phyloP scores from a whole-genome alignment of 2,113 vertebrate species.

The Capreolus pygargus region DNA sequence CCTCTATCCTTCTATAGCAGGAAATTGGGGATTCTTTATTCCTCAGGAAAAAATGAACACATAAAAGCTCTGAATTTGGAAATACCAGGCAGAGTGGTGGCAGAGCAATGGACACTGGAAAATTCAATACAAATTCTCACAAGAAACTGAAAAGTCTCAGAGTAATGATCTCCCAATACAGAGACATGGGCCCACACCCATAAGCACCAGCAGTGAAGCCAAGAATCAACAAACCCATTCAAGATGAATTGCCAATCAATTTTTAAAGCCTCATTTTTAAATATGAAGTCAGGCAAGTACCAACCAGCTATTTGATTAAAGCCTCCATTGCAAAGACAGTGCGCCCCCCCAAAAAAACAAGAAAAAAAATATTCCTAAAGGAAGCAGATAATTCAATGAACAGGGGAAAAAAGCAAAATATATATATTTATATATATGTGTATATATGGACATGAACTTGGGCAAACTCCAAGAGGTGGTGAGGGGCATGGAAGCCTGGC shows the following conservation, averaged over 20 bases:
- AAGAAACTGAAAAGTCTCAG: not conserved
- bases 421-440: not conserved
- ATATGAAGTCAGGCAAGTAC: slow-evolving; percentile 22
- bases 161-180: not conserved
- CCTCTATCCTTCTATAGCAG: not conserved
- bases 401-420: not conserved
- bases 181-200: not conserved
- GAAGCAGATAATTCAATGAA: not conserved
- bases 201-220: not conserved
- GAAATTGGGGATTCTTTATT: not conserved
- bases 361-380: not conserved
- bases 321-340: not conserved
- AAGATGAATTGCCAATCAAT: not conserved
- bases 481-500: not conserved
- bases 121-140: not conserved
- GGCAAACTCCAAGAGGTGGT: not conserved
- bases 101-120: not conserved
- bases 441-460: not conserved
- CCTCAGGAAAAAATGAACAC: not conserved
- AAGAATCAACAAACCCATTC: not conserved
- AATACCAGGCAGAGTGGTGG: not conserved
- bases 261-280: not conserved
- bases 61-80: not conserved
- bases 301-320: not conserved
- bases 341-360: not conserved